Evolutionary conservation across 1,140 invertebrate genomes (phyloP), one percentile per base, ranked within the genome.

Genomic region (Drosophila sp.): DNA sequence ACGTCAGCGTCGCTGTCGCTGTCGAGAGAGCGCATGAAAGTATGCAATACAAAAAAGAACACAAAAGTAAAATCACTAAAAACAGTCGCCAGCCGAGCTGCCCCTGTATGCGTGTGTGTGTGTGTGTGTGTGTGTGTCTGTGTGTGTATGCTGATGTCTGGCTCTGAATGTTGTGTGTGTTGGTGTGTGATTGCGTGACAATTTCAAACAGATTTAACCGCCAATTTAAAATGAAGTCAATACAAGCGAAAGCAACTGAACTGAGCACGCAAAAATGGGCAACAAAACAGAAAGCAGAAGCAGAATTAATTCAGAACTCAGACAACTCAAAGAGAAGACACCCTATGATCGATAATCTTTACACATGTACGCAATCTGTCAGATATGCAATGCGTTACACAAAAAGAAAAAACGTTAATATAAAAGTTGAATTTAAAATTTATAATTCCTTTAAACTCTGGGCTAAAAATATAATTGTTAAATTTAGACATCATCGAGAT

Each of bases 181-280:
- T 46, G 61, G 50, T 75, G 79, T 86, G 83, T 89, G 78, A 83
- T 80, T 84, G 77, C 86, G 78, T 89, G 82, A 86, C 81, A 90
- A 87, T 83, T 90, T 86, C 80, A 90, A 90, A 90, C 87, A 75
- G 87, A 90, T 90, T 90, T 90, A 90, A 90, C 87, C 87, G 87
- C 87, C 87, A 90, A 90, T 90, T 90, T 90, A 90, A 87, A 90
- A 89, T 89, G 83, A 89, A 89, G 83, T 89, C 84, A 89, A 89
- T 83, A 89, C 84, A 82, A 78, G 59, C 59, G 69, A 89, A 63
- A 58, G 61, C 76, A 65, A 59, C 43, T 62, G 62, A 62, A 73
- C 57, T 62, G 71, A 50, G 71, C 57, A 61, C 16, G 64, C 72
- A 58, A 71, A 73, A 63, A 74, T 45, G 27, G 32, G 7, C 53